phyloP scores from a whole-genome alignment of 2,797 vertebrate genomes.

The Phylloscopus collybita region DNA sequence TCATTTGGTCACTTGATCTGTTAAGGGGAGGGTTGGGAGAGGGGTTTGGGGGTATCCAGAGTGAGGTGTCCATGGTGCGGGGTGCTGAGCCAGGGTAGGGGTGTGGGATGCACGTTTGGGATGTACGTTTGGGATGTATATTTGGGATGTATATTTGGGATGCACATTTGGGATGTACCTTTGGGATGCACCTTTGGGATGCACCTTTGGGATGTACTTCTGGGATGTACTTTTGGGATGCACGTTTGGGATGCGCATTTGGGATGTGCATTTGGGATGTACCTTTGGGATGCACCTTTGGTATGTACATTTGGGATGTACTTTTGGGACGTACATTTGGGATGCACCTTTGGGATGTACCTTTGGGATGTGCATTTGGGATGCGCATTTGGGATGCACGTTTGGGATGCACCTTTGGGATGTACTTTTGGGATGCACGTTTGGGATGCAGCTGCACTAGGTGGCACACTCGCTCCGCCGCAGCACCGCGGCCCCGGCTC shows the following conservation, averaged over 20 bases:
- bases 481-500: neutral
- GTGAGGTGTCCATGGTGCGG: rapidly evolving
- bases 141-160: neutral
- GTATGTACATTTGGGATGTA: too few species aligned
- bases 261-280: too few species aligned
- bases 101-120: rapidly evolving
- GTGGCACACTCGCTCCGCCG: neutral
- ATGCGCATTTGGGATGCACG: neutral
- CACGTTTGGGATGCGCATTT: too few species aligned
- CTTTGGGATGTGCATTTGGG: rapidly evolving
- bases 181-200: too few species aligned
- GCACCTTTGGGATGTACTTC: too few species aligned
- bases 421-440: neutral
- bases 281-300: too few species aligned
- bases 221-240: too few species aligned
- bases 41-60: too few species aligned
- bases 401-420: neutral
- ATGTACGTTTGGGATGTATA: neutral
- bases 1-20: constrained; percentile 49
- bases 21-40: neutral
- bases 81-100: neutral
- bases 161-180: neutral
- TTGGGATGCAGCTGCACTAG: neutral
- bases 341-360: too few species aligned
- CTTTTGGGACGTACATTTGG: too few species aligned